Conservation (phyloP, 2,888 invertebrate genomes). For the Onchidella celtica region DNA sequence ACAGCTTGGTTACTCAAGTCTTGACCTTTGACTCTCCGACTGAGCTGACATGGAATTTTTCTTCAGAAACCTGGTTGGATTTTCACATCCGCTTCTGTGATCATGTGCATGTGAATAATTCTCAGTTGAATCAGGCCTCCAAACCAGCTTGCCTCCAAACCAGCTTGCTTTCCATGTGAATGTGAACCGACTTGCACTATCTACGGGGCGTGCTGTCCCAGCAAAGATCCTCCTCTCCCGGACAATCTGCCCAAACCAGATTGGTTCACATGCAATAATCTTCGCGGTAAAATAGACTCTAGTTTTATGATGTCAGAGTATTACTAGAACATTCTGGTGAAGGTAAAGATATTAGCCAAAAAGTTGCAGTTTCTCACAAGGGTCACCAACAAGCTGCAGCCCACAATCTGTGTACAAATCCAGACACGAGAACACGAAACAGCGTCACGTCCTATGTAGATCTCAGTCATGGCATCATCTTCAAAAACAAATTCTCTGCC, state of each 20-base stretch:
- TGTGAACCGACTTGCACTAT: slow-evolving; percentile 10
- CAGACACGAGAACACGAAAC: neutral
- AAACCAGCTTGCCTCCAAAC: neutral
- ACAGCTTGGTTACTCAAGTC: too few relatives aligned
- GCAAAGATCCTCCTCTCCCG: neutral
- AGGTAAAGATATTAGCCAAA: too few relatives aligned
- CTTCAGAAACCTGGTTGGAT: neutral
- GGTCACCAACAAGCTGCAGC: too few relatives aligned
- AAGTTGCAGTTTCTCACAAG: too few relatives aligned
- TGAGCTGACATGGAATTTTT: neutral
- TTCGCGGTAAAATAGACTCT: neutral
- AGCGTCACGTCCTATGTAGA: slow-evolving; percentile 1
- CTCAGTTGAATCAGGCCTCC: too few relatives aligned
- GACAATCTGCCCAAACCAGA: too few relatives aligned
- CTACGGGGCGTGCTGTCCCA: slow-evolving; percentile 10
- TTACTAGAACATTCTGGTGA: neutral
- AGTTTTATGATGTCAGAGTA: slow-evolving; percentile 2
- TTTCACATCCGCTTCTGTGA: neutral
- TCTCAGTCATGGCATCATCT: slow-evolving; percentile 5
- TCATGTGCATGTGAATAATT: neutral
- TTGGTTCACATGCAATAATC: too few relatives aligned
- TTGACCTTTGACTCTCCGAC: too few relatives aligned
- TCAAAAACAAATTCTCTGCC: slow-evolving; percentile 35
- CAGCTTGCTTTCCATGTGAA: slow-evolving; percentile 11
- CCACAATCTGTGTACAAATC: neutral